Base-by-base conservation (phyloP, 1,140 invertebrate species). In the Sogatella furcifera region DNA sequence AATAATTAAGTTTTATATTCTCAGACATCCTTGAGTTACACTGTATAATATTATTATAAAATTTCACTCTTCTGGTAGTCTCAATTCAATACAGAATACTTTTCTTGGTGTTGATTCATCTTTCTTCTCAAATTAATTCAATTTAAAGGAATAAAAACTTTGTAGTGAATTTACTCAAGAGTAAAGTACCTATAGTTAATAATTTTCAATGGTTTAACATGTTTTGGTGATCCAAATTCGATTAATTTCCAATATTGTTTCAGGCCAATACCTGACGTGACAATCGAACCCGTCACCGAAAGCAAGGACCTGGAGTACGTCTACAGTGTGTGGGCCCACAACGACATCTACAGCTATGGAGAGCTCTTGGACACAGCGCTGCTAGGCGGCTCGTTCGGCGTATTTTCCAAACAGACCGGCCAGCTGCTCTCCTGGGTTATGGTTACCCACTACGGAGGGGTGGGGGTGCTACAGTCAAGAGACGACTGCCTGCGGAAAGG, bases 261-360 rank as follows among this genome's bases (percentile, higher is more conserved):
- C 49, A 60, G 58, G 38, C 54, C 49, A 17, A 14, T 17, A 15
- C 9, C 44, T 41, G 42, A 60, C 31, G 58, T 63, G 28, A 59
- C 14, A 41, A 52, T 64, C 0, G 49, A 9, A 2, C 55, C 56
- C 13, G 17, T 65, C 5, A 31, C 17, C n/a, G 28, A 28, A 8
- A 22, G 43, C 21, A 46, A 65, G 24, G 34, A 38, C 34, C 17
- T 65, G 0, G 62, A 63, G 13, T 64, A 60, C 24, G 64, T 65
- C 8, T 63, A 65, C 22, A 64, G 62, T 5, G 21, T 63, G 2
- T 65, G 64, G 64, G n/a, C 57, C 2, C 62, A 64, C 54, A 64
- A 64, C 31, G 63, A 62, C 52, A 62, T 66, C 34, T 64, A 66
- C 55, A 60, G 60, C 5, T 59, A 59, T 6, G 46, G 42, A 6